Conservation (phyloP, 2,888 invertebrate genomes). For the Latrodectus elegans region DNA sequence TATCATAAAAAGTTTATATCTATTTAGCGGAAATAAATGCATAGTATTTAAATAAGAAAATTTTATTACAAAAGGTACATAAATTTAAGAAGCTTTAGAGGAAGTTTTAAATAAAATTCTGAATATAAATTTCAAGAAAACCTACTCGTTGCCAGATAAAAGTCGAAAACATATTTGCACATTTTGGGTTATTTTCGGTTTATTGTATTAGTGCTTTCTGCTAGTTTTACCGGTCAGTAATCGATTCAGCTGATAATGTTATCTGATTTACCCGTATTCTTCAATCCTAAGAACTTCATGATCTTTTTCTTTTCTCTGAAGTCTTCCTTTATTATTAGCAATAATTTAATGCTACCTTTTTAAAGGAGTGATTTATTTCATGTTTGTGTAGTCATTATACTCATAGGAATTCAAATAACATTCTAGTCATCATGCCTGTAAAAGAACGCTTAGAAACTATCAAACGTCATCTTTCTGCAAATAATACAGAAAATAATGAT, state of each 20-base stretch:
- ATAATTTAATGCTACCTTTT: too few species aligned
- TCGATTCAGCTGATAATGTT: not conserved
- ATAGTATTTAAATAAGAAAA: not conserved
- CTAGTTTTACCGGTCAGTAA: not conserved
- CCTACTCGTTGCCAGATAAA: not conserved
- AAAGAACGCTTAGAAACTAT: constrained; percentile 66
- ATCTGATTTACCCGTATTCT: not conserved
- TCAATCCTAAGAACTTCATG: not conserved
- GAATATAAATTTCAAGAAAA: not conserved
- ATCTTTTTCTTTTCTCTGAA: not conserved
- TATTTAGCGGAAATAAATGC: not conserved
- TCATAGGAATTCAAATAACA: constrained; percentile 1
- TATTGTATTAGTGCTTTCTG: not conserved
- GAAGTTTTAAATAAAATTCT: not conserved
- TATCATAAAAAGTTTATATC: not conserved
- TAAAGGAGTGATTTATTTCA: not conserved
- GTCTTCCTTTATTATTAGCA: not conserved
- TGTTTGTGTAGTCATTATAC: not conserved
- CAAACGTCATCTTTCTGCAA: constrained; percentile 58
- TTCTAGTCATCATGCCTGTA: constrained; percentile 38
- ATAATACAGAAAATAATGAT: not conserved
- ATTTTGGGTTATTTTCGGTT: not conserved
- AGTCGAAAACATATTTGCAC: not conserved
- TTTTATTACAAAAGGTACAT: not conserved
- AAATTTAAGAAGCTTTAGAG: not conserved